These are phyloP conservation scores for Toxotes jaculatrix DNA, from an alignment of 2,113 vertebrate species.

Conservation along the genomic window DNA sequence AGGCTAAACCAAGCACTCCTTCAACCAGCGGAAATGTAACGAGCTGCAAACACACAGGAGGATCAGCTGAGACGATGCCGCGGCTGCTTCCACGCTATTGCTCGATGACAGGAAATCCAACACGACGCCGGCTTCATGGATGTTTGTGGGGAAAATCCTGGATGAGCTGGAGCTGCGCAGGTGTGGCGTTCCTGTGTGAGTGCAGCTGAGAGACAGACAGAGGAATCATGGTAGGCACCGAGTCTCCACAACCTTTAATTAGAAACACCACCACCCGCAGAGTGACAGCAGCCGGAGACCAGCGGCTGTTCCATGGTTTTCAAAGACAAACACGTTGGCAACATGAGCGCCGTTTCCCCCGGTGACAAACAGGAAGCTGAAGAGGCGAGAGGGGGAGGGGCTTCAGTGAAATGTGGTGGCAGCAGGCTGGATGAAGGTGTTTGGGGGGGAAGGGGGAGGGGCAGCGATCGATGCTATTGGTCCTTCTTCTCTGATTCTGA, in stretches of 20 bases:
- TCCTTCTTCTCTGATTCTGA: slow-evolving; percentile 83
- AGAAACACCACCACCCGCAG: neutral
- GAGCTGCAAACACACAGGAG: slow-evolving; percentile 11
- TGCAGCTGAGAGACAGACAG: neutral
- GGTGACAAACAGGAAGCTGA: slow-evolving; percentile 20
- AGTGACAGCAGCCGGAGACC: slow-evolving; percentile 14
- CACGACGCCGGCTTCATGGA: too few relatives aligned
- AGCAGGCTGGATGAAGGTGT: slow-evolving; percentile 44
- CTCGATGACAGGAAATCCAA: neutral
- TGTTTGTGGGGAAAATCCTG: neutral
- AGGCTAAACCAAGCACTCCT: neutral
- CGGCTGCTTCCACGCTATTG: neutral
- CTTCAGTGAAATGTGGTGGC: slow-evolving; percentile 63
- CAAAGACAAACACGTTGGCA: slow-evolving; percentile 49
- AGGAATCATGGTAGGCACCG: slow-evolving; percentile 11
- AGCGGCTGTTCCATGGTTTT: slow-evolving; percentile 21
- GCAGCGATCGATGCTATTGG: slow-evolving; percentile 60
- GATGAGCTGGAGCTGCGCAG: neutral
- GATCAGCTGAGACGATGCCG: neutral
- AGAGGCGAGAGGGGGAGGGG: slow-evolving; percentile 34
- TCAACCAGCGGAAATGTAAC: neutral
- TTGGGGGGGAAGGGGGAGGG: neutral
- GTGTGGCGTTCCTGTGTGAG: neutral
- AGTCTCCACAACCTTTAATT: slow-evolving; percentile 28
- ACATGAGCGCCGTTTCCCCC: slow-evolving; percentile 14